Evolutionary conservation across 1,140 invertebrate genomes (phyloP).

Genomic region (Antheraea pernyi): DNA sequence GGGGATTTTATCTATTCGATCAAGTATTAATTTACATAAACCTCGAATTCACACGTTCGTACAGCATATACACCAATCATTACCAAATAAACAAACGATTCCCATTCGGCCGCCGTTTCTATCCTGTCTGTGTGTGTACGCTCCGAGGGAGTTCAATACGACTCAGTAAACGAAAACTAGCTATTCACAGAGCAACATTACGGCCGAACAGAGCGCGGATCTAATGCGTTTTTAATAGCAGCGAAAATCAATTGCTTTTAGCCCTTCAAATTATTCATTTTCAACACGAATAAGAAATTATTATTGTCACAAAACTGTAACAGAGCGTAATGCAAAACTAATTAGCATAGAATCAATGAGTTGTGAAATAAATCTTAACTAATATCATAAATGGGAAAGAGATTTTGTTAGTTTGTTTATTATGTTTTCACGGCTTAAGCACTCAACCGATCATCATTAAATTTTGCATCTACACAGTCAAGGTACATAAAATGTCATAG

Average conservation of each 20-base stretch:
- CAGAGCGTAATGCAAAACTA: slow-evolving; percentile 15
- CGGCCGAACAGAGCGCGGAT: slow-evolving; percentile 9
- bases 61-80: neutral
- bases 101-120: slow-evolving; percentile 15
- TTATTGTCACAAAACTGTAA: neutral
- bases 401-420: no score
- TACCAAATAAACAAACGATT: slow-evolving; percentile 23
- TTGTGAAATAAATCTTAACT: neutral
- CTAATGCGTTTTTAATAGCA: slow-evolving; percentile 72
- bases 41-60: neutral
- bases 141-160: neutral
- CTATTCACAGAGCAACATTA: neutral
- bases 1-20: neutral
- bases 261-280: neutral
- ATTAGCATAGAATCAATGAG: slow-evolving; percentile 23
- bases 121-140: neutral
- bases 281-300: slow-evolving; percentile 6
- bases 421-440: no score
- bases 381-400: no score
- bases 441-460: no score
- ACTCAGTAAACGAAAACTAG: neutral
- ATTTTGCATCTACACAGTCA: no score
- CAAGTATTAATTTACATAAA: slow-evolving; percentile 2
- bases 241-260: neutral
- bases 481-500: no score